Evolutionary conservation across 2,888 invertebrate genomes (phyloP), one percentile per base, ranked within the genome.

Genomic region (Ypsolopha sequella): DNA sequence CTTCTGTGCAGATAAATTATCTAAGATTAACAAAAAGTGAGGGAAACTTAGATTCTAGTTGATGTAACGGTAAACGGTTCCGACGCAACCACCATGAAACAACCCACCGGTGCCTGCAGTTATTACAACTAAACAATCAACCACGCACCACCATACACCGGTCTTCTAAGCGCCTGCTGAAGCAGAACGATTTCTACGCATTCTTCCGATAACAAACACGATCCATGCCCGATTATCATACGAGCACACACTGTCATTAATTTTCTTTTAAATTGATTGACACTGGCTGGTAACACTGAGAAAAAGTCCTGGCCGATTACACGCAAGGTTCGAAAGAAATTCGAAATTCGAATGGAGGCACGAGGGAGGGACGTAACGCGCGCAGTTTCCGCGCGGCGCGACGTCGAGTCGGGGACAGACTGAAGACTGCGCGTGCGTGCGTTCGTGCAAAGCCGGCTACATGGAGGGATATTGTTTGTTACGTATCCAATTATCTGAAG

Each of bases 161-260:
- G 65, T 75, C 70, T 71, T 71, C 68, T 59, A 63, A 61, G 56
- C 58, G 60, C 63, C 60, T 66, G 62, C 60, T 79, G 71, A 66
- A 65, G 78, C 75, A 73, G 60, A 69, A 69, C 76, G 68, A 77
- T 79, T 76, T 78, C 76, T 74, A 75, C 68, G 68, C 78, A 75
- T 75, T 70, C 71, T 68, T 61, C 54, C 60, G 56, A 67, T 64
- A 67, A 61, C 14, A 11, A 43, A 48, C 48, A 13, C 47, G 36
- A 36, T 51, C 34, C 48, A 45, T 24, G 34, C 46, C 35, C 46
- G 47, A 47, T 50, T 52, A 51, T 53, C 41, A 49, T 52, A 36
- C 14, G 8, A 34, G 41, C 52, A 45, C 51, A 52, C 52, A 47
- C 45, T 52, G 4, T 48, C 33, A 39, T 48, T 48, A 38, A 36